These are phyloP conservation scores for Rhinella marina DNA, from an alignment of 2,797 vertebrate genomes.

Conservation along the genomic window DNA sequence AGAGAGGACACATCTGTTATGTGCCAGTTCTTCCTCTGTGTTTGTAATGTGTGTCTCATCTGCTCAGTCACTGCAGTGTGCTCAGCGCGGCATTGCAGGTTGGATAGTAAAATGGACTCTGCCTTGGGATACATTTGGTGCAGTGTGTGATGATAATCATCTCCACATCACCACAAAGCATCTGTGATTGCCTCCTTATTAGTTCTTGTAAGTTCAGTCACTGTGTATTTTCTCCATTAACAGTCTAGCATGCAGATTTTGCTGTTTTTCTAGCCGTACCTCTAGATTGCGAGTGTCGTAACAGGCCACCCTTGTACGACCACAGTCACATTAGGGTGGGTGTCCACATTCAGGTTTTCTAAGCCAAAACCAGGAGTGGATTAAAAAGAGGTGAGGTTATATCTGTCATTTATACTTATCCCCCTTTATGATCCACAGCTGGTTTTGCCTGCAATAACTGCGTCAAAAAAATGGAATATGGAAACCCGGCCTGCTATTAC, in stretches of 20 bases:
- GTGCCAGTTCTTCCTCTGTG: slow-evolving; percentile 46
- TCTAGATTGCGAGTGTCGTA: too few species aligned
- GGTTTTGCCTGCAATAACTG: too few species aligned
- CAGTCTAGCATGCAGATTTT: neutral
- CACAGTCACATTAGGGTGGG: too few species aligned
- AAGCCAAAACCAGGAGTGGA: too few species aligned
- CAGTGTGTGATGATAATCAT: slow-evolving; percentile 47
- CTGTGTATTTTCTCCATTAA: neutral
- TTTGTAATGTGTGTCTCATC: slow-evolving; percentile 50
- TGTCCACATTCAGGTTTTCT: too few species aligned
- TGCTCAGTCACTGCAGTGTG: slow-evolving; percentile 42
- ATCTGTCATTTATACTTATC: too few species aligned
- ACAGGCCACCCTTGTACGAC: neutral
- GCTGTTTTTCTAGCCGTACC: neutral
- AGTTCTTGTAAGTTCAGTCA: neutral
- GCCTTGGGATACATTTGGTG: slow-evolving; percentile 43
- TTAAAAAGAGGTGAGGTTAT: too few species aligned
- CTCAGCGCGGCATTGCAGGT: slow-evolving; percentile 39
- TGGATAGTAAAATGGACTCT: slow-evolving; percentile 35
- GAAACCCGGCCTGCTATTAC: too few species aligned
- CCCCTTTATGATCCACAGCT: too few species aligned
- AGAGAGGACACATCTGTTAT: slow-evolving; percentile 54
- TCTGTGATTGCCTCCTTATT: slow-evolving; percentile 2
- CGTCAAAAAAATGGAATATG: too few species aligned
- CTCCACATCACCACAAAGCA: neutral